Evolutionary conservation across 2,797 vertebrate genomes (phyloP).

Genomic region (Lepus townsendii): DNA sequence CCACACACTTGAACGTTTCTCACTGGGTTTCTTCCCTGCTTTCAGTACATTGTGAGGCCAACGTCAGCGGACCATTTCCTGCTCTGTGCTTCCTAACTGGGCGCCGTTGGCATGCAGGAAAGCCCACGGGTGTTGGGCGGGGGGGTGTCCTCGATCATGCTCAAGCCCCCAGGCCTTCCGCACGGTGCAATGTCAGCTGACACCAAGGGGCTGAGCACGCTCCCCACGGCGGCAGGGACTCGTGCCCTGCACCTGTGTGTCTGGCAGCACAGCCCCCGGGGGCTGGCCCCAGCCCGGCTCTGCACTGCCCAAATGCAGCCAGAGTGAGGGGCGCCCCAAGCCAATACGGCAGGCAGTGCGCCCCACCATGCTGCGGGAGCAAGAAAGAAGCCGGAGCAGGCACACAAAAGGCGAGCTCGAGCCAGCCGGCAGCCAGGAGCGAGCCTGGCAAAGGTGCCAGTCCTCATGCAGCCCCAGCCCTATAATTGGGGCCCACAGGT

Average conservation of each 20-base stretch:
- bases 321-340: background rate
- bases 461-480: constrained; percentile 52
- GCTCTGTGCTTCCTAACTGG: background rate
- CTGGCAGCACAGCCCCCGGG: background rate
- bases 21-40: background rate
- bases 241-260: background rate
- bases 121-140: background rate
- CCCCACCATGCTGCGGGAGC: background rate
- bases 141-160: background rate
- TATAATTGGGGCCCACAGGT: constrained; percentile 88
- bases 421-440: background rate
- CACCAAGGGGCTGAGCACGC: fast-evolving
- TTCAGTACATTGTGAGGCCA: background rate
- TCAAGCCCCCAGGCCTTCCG: background rate
- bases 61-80: fast-evolving
- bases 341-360: background rate
- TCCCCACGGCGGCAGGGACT: background rate
- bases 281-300: background rate
- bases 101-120: background rate
- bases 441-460: constrained; percentile 8
- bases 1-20: background rate
- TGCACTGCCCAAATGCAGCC: background rate
- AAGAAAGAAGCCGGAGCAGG: background rate
- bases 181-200: fast-evolving
- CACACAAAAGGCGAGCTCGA: constrained; percentile 50